phyloP scores from a whole-genome alignment of 2,113 vertebrate species.

The Sinosuthora webbiana region DNA sequence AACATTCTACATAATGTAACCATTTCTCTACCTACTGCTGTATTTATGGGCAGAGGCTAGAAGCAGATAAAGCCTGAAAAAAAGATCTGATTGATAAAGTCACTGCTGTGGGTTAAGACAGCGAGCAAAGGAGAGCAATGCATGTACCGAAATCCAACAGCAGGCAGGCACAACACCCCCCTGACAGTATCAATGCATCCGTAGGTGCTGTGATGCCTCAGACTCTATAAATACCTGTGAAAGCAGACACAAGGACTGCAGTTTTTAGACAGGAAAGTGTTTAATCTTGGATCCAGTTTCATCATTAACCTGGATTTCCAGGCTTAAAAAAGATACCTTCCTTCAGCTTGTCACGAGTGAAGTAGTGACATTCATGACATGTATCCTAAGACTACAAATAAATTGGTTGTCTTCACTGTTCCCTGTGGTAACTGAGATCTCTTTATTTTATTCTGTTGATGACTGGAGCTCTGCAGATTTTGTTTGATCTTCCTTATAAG shows the following conservation, averaged over 20 bases:
- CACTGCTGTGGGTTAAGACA: not conserved
- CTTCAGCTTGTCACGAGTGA: slow-evolving; percentile 7
- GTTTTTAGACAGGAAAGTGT: not conserved
- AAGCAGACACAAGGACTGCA: not conserved
- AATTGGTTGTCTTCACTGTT: slow-evolving; percentile 19
- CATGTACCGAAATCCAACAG: not conserved
- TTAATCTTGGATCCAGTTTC: slow-evolving; percentile 48
- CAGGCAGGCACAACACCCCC: not conserved
- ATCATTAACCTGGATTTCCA: slow-evolving; percentile 51
- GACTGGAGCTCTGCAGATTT: slow-evolving; percentile 10
- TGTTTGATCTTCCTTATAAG: slow-evolving; percentile 24
- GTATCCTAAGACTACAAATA: slow-evolving; percentile 48
- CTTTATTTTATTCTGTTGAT: slow-evolving; percentile 1
- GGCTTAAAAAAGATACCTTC: slow-evolving; percentile 9
- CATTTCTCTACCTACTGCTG: not conserved
- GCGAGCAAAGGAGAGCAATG: not conserved
- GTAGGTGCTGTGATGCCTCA: not conserved
- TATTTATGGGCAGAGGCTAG: not conserved
- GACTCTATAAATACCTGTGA: not conserved
- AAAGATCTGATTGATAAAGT: not conserved
- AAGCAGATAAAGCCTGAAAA: not conserved
- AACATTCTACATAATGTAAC: not conserved
- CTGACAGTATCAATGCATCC: not conserved
- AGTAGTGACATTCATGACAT: slow-evolving; percentile 14
- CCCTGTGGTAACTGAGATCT: slow-evolving; percentile 18